Conservation (phyloP, 2,797 vertebrate genomes). For the Epinephelus coioides region DNA sequence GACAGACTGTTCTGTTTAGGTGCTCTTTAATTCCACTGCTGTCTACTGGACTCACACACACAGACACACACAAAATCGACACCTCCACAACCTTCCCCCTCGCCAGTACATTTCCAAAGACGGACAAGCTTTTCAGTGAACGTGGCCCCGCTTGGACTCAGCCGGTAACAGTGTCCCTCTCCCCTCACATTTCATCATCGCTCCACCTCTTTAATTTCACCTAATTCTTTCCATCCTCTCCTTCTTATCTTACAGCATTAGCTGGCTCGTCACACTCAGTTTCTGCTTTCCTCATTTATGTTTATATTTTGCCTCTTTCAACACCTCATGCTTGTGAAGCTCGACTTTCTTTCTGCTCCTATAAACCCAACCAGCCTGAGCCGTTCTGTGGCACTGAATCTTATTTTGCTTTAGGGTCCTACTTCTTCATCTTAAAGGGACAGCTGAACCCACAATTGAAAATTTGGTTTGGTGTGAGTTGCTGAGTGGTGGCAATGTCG, state of each 20-base stretch:
- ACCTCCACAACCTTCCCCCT: slow-evolving; percentile 20
- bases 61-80: slow-evolving; percentile 4
- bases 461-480: too few relatives aligned
- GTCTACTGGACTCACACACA: slow-evolving; percentile 18
- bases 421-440: background rate
- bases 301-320: slow-evolving; percentile 22
- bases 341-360: background rate
- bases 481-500: too few relatives aligned
- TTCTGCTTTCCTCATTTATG: slow-evolving; percentile 50
- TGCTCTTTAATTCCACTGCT: slow-evolving; percentile 59
- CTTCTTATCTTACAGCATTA: slow-evolving; percentile 35
- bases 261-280: slow-evolving; percentile 37
- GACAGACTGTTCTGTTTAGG: slow-evolving; percentile 67
- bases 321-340: slow-evolving; percentile 5
- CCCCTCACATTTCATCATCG: slow-evolving; percentile 46
- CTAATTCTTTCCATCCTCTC: slow-evolving; percentile 60
- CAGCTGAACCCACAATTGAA: too few relatives aligned
- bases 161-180: slow-evolving; percentile 22
- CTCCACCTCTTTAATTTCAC: slow-evolving; percentile 48
- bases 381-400: slow-evolving; percentile 5
- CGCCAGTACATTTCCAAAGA: slow-evolving; percentile 47
- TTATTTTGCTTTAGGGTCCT: background rate
- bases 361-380: slow-evolving; percentile 9
- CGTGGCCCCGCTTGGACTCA: slow-evolving; percentile 32
- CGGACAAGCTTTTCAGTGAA: slow-evolving; percentile 47